Percentiles rank a stretch among this genome's conserved stretches.
Conservation (phyloP, 2,797 vertebrate species). For the Rhincodon typus region DNA sequence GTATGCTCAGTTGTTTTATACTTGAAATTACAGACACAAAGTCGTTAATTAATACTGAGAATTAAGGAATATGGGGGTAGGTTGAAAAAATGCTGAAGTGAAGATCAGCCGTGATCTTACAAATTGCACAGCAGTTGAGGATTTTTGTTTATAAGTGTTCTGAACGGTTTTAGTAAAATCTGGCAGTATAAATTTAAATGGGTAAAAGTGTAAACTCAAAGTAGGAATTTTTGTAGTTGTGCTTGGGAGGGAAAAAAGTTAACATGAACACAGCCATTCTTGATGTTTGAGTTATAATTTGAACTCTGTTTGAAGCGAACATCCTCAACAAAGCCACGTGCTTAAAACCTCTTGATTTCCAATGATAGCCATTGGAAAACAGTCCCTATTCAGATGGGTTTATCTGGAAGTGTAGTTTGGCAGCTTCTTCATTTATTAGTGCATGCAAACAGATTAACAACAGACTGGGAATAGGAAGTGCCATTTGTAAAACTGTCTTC, state of each 20-base stretch:
- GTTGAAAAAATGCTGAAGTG: neutral
- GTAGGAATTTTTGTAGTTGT: neutral
- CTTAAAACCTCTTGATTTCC: neutral
- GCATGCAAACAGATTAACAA: neutral
- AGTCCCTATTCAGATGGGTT: neutral
- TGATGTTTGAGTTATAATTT: neutral
- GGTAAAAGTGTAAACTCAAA: neutral
- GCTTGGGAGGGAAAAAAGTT: neutral
- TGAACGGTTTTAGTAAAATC: neutral
- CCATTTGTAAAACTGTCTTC: constrained; percentile 4
- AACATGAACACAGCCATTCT: neutral
- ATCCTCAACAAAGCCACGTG: neutral
- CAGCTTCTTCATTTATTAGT: neutral
- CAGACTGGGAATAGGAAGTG: neutral
- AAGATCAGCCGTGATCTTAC: neutral
- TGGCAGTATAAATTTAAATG: neutral
- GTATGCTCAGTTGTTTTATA: neutral
- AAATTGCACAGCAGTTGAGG: neutral
- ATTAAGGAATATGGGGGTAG: neutral
- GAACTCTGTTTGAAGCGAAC: neutral
- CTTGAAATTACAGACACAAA: neutral
- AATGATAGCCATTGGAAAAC: neutral
- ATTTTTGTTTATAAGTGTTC: neutral
- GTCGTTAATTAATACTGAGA: too few species aligned
- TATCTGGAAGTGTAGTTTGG: neutral